Conservation (phyloP, 2,797 vertebrate genomes). For the Serranus cabrilla region DNA sequence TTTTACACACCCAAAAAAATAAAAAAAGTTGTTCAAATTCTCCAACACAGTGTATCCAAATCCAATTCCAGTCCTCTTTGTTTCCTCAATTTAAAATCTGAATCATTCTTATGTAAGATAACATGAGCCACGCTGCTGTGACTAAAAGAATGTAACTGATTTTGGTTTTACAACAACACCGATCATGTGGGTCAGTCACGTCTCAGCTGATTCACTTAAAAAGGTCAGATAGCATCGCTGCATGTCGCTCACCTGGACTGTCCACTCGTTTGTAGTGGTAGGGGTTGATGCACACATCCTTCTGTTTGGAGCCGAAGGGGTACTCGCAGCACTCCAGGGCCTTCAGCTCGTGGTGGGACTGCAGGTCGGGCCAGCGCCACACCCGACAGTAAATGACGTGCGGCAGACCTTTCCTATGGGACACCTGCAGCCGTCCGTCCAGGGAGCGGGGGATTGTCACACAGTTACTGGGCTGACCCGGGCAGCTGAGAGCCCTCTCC, state of each 20-base stretch:
- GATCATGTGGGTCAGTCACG: neutral
- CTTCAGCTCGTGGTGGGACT: conserved; percentile 98
- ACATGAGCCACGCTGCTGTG: neutral
- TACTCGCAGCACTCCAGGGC: conserved; percentile 97
- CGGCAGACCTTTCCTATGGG: conserved; percentile 94
- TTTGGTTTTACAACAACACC: neutral
- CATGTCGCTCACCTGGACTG: conserved; percentile 90
- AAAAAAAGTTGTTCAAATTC: neutral
- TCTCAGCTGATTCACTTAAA: neutral
- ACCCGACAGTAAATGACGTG: conserved; percentile 97
- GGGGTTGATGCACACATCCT: conserved; percentile 98
- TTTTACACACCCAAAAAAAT: neutral
- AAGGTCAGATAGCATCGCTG: neutral
- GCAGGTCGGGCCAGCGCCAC: conserved; percentile 98
- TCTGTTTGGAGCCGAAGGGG: conserved; percentile 97
- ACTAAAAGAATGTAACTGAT: neutral
- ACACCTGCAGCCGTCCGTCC: conserved; percentile 96
- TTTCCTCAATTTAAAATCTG: neutral
- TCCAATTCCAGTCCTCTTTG: neutral
- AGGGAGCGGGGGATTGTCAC: conserved; percentile 96
- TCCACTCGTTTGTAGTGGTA: conserved; percentile 99
- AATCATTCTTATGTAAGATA: neutral
- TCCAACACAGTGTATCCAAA: no score
- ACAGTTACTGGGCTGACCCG: conserved; percentile 95
- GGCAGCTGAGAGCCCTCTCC: conserved; percentile 93